Percentiles rank a stretch among this genome's conserved stretches.
Conservation (phyloP, 2,797 vertebrate genomes). For the Triplophysa bombifrons region DNA sequence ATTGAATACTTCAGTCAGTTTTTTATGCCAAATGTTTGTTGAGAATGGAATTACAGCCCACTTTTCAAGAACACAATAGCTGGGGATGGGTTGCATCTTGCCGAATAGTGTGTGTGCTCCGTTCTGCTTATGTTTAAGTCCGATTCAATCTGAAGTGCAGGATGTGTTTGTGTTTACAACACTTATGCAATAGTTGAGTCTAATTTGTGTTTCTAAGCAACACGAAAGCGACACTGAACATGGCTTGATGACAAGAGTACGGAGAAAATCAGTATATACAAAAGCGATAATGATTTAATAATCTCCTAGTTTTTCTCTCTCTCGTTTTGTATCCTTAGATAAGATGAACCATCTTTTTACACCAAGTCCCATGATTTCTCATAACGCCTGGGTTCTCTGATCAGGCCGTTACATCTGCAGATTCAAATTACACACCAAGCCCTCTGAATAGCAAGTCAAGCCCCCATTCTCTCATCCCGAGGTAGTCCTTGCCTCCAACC, state of each 20-base stretch:
- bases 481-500: conserved; percentile 55
- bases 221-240: not conserved
- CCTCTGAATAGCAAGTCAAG: conserved; percentile 48
- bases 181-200: not conserved
- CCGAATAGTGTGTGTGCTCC: not conserved
- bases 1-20: conserved; percentile 25
- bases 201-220: conserved; percentile 14
- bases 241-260: not conserved
- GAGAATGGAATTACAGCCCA: conserved; percentile 15
- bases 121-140: not conserved
- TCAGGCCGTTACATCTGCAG: conserved; percentile 46
- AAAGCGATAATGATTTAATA: conserved; percentile 20
- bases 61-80: conserved; percentile 25
- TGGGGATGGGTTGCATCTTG: conserved; percentile 1
- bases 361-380: conserved; percentile 31
- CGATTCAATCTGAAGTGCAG: not conserved
- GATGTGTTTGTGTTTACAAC: not conserved
- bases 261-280: conserved; percentile 1
- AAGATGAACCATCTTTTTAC: conserved; percentile 1
- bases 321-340: not conserved
- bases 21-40: conserved; percentile 22
- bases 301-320: not conserved
- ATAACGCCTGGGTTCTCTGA: conserved; percentile 24
- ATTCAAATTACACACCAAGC: conserved; percentile 51
- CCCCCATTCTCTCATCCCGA: conserved; percentile 53